Percentiles rank a stretch among this genome's conserved stretches.
Evolutionary conservation across 2,797 vertebrate genomes (phyloP).

Genomic region (Fratercula arctica): DNA sequence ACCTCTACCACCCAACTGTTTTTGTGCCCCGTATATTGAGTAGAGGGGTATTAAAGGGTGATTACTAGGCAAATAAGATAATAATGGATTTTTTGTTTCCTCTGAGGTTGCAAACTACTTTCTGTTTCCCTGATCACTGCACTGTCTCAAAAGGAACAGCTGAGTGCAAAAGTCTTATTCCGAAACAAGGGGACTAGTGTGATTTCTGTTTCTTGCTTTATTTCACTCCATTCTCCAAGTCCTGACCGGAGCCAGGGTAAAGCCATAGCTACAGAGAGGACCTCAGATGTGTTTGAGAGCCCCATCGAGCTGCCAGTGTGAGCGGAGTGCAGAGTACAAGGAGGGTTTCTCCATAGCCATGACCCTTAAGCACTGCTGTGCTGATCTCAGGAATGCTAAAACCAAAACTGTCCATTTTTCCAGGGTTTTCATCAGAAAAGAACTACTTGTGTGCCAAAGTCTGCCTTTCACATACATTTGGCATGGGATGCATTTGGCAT

Average conservation of each 20-base stretch:
- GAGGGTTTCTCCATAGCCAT: not conserved
- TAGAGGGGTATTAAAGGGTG: not conserved
- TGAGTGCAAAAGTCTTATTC: not conserved
- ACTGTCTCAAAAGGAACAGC: not conserved
- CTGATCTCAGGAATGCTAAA: not conserved
- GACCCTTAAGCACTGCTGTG: not conserved
- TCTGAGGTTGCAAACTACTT: not conserved
- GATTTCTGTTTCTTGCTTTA: not conserved
- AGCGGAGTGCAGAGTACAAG: not conserved
- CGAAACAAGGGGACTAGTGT: not conserved
- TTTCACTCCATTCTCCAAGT: not conserved
- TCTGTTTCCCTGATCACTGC: not conserved
- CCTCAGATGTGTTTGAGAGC: not conserved
- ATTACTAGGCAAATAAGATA: not conserved
- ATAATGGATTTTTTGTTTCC: not conserved
- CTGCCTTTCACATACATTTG: not conserved
- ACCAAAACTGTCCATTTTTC: not conserved
- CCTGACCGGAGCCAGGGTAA: not conserved
- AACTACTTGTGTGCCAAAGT: not conserved
- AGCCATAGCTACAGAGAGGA: not conserved
- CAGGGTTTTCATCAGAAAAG: not conserved
- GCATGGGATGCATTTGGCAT: not conserved
- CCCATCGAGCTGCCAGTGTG: not conserved
- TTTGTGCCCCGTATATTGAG: not conserved
- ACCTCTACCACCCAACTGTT: accelerated